Conservation (phyloP, 53 echinoderm and acorn worm genomes). For the Paelopatides confundens region DNA sequence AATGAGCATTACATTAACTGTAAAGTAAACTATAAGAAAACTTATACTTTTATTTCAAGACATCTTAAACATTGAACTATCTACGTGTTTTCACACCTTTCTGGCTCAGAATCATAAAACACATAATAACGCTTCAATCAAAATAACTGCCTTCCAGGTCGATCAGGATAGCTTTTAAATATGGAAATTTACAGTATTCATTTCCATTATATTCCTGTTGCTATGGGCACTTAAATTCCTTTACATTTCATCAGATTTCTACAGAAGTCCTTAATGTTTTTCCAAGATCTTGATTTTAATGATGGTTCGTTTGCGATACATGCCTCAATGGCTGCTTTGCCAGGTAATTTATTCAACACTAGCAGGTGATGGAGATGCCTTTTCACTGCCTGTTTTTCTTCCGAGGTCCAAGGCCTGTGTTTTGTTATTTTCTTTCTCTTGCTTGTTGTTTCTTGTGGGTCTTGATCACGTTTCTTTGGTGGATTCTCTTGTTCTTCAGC, state of each 20-base stretch:
- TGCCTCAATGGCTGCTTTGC: neutral
- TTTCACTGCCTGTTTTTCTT: neutral
- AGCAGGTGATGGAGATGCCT: neutral
- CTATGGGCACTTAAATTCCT: too few relatives aligned
- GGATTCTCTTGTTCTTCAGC: neutral
- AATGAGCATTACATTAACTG: too few relatives aligned
- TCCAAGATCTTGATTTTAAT: neutral
- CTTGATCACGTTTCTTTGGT: neutral
- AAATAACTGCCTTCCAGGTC: too few relatives aligned
- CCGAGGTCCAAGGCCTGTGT: neutral
- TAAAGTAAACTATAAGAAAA: too few relatives aligned
- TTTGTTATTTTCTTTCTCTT: neutral
- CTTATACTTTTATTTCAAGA: too few relatives aligned
- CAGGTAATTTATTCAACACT: neutral
- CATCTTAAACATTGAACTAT: too few relatives aligned
- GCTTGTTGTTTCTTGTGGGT: neutral
- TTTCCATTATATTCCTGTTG: too few relatives aligned
- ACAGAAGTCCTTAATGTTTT: neutral
- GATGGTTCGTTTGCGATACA: neutral
- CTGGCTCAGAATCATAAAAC: too few relatives aligned
- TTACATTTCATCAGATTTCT: slow-evolving; percentile 5
- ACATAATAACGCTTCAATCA: too few relatives aligned
- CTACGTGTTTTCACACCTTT: too few relatives aligned
- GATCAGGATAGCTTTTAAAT: too few relatives aligned
- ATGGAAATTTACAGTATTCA: too few relatives aligned